Conservation (phyloP, 35 echinoderm and acorn worm species). For the Ptychodera flava region DNA sequence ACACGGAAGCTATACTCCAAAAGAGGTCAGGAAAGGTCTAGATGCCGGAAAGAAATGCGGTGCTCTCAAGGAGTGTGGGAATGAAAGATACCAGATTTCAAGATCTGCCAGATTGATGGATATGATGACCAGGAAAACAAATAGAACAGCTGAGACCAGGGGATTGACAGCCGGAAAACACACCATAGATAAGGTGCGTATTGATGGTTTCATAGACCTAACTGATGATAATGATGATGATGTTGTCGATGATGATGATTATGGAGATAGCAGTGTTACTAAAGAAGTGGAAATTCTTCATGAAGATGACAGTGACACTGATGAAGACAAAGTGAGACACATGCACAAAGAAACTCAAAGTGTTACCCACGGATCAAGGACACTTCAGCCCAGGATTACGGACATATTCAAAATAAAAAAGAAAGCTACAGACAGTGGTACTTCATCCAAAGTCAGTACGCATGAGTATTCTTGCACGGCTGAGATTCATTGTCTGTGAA, state of each 20-base stretch:
- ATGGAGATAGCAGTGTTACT: background rate
- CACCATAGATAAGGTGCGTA: background rate
- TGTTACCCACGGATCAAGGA: background rate
- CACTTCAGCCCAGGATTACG: background rate
- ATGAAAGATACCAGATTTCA: background rate
- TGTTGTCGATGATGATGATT: background rate
- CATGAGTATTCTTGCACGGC: no score
- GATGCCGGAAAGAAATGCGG: background rate
- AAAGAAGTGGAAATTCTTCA: no score
- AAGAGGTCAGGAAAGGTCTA: background rate
- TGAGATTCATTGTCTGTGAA: no score
- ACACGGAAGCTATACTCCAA: no score
- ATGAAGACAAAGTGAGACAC: no score
- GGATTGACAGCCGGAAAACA: no score
- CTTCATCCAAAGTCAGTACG: no score
- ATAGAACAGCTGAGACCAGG: no score
- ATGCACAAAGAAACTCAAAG: background rate
- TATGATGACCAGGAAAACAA: background rate
- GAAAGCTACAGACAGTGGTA: background rate
- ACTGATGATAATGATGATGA: background rate
- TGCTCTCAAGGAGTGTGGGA: background rate
- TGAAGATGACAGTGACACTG: no score
- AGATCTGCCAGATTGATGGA: background rate
- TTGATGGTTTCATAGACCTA: background rate
- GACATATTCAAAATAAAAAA: background rate